Base-by-base conservation (phyloP, 1,140 invertebrate species). In the Chironomus striatipennis region DNA sequence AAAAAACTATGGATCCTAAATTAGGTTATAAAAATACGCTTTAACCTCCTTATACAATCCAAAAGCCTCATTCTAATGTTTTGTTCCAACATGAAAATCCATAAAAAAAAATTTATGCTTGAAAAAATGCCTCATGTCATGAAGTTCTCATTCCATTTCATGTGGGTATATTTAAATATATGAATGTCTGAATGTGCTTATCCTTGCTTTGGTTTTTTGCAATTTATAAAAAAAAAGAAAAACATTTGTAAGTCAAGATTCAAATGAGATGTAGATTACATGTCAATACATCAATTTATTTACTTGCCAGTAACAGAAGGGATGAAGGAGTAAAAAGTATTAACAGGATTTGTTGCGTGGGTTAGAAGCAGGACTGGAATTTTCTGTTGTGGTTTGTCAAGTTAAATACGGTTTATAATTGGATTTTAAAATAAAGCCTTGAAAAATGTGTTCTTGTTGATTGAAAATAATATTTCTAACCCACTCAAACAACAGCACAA, bases 221-320 rank as follows among this genome's bases (percentile, higher is more conserved):
- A 57, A 57, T 57, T 57, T 57, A 57, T 57, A 10, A 57, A 15
- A 57, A 34, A 34, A 34, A 34, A 34, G 5, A 34, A 34, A 34
- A 34, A 34, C 24, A 34, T 34, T 34, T 34, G 24, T 34, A 34
- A 57, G 47, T 12, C 47, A 57, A 57, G 12, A 57, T 57, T 57
- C 47, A 57, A 57, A 57, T 57, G 47, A 57, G 47, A 57, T 57
- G 47, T 57, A 57, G 47, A 57, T 57, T 57, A 57, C 47, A 57
- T 57, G 47, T 57, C 47, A 57, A 57, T 57, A 57, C 47, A 57
- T 57, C 47, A 57, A 57, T 57, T 57, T 57, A n/a, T 57, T 57
- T 12, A 5, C n/a, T n/a, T 57, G 43, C 9, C 47, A 57, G 47
- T 5, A 57, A 34, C 5, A 34, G 24, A 34, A 34, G 5, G 24